Evolutionary conservation across 2,888 invertebrate species (phyloP).

Genomic region (Drosophila incognita): DNA sequence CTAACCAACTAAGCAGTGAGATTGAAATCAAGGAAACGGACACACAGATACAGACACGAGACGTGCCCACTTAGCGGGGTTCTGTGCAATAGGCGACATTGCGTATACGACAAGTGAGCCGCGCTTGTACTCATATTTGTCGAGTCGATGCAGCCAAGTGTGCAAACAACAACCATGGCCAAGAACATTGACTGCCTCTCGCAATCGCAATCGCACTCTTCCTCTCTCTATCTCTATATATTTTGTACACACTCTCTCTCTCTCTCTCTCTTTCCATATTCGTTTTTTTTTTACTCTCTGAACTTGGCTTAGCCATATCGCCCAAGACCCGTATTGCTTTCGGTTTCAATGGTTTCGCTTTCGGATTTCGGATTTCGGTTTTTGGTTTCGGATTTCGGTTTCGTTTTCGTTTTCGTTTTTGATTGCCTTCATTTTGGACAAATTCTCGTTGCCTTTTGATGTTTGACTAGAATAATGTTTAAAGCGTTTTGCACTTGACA

Average conservation of each 20-base stretch:
- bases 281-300: conserved; percentile 42
- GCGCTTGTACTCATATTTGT: conserved; percentile 7
- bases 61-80: conserved; percentile 53
- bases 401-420: conserved; percentile 39
- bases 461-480: conserved; percentile 54
- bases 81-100: conserved; percentile 63
- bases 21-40: conserved; percentile 75
- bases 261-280: background rate
- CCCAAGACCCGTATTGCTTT: conserved; percentile 35
- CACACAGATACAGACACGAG: conserved; percentile 34
- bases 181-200: conserved; percentile 64
- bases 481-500: conserved; percentile 72
- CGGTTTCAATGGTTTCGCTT: conserved; percentile 32
- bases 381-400: conserved; percentile 34
- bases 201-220: conserved; percentile 6
- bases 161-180: conserved; percentile 77
- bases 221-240: background rate
- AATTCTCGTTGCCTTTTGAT: conserved; percentile 40
- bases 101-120: conserved; percentile 74
- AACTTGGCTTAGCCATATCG: conserved; percentile 65
- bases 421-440: conserved; percentile 66
- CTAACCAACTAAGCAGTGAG: conserved; percentile 42
- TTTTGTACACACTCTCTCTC: background rate
- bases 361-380: conserved; percentile 42
- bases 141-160: conserved; percentile 65